Evolutionary conservation across 2,113 vertebrate species (phyloP), one percentile per base, ranked within the genome.

Genomic region (Hippocampus comes): DNA sequence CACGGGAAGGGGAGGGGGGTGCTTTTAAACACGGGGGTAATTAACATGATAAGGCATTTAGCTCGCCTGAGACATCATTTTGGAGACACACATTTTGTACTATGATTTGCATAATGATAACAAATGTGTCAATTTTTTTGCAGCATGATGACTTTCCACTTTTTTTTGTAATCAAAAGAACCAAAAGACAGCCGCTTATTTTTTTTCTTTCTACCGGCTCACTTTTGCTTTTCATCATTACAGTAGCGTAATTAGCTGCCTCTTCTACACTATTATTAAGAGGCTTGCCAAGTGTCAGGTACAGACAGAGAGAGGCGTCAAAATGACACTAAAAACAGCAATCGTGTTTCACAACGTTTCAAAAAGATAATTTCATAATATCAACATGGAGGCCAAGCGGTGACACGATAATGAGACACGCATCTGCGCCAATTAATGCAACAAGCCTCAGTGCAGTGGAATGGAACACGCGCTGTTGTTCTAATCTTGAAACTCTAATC

Each of bases 241-340:
- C 91, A 87, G 90, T 87, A 79, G 90, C 89, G 89, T 92, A 91
- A 92, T 92, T 93, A 91, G 88, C 86, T 84, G 88, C 87, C 88
- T 87, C 5, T 87, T 90, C 88, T 78, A 85, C 84, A 80, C 82
- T 90, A 89, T 91, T 89, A 92, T 92, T 91, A 92, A 91, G 90
- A 79, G 85, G 89, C 87, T 90, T 72, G 77, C 83, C 81, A 86
- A 91, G 88, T 92, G 89, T 91, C 91, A 93, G 92, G 89, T 91
- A 90, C 83, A 75, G 77, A 85, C 78, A 71, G 81, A 88, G 8
- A 56, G 6, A 56, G 53, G 53, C 23, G 53, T 23, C n/a, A 56
- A 23, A 88, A 84, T 86, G 87, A 88, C 83, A 83, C 81, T 77
- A 78, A 85, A 75, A 84, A 79, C 34, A 81, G 86, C 82, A 84